Evolutionary conservation across 1,140 invertebrate genomes (phyloP).

Genomic region (Zaprionus africanus): DNA sequence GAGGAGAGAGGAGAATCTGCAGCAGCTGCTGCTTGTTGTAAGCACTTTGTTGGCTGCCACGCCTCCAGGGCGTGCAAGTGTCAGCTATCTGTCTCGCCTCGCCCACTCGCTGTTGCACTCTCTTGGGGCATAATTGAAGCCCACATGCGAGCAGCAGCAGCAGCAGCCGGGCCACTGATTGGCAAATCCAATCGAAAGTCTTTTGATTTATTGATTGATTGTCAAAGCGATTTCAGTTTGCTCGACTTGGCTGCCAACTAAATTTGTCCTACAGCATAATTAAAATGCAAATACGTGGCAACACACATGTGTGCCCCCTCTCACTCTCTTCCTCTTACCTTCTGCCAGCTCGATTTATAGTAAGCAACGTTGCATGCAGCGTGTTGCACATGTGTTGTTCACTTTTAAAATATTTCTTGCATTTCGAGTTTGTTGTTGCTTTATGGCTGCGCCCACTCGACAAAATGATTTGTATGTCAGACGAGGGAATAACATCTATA

Average conservation of each 20-base stretch:
- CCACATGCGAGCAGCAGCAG: conserved; percentile 39
- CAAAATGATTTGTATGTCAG: conserved; percentile 80
- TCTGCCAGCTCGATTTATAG: conserved; percentile 3
- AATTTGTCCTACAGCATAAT: conserved; percentile 51
- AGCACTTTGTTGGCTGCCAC: conserved; percentile 63
- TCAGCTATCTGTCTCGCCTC: conserved; percentile 7
- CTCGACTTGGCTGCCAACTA: conserved; percentile 25
- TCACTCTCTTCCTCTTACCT: too few relatives aligned
- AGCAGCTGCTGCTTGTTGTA: conserved; percentile 46
- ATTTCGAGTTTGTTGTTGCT: conserved; percentile 41
- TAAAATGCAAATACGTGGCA: conserved; percentile 61
- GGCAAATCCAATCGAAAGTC: conserved; percentile 54
- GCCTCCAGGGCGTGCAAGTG: conserved; percentile 29
- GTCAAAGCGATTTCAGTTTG: conserved; percentile 63
- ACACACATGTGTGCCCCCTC: not conserved
- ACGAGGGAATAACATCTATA: conserved; percentile 39
- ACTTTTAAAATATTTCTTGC: conserved; percentile 35
- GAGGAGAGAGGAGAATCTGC: not conserved
- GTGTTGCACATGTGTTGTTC: conserved; percentile 13
- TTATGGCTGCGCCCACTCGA: conserved; percentile 49
- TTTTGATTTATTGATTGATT: conserved; percentile 77
- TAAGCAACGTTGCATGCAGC: conserved; percentile 36
- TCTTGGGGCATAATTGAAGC: conserved; percentile 65
- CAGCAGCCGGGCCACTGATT: conserved; percentile 42
- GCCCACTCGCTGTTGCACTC: not conserved